Conservation (phyloP, 2,888 invertebrate species). For the Liposcelis brunnea region DNA sequence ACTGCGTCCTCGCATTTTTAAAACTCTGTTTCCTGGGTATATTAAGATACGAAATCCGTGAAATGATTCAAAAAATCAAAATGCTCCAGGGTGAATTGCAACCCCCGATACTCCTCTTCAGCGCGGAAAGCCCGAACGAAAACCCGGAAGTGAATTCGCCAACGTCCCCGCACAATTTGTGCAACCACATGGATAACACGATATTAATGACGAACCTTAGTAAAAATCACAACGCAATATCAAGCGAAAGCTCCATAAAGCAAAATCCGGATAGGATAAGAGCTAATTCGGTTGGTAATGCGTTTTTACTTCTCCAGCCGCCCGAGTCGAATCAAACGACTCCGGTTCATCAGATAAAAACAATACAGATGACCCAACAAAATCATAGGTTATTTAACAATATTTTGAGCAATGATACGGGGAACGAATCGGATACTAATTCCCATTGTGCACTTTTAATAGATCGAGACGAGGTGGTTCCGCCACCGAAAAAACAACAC, state of each 20-base stretch:
- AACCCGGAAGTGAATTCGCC: neutral
- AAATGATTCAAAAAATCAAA: constrained; percentile 83
- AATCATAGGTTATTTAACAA: neutral
- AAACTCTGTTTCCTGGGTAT: constrained; percentile 80
- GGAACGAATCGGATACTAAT: constrained; percentile 40
- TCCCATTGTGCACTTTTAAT: constrained; percentile 37
- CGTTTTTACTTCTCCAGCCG: neutral
- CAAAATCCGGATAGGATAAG: too few species aligned
- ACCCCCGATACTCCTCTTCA: constrained; percentile 19
- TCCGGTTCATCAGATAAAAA: neutral
- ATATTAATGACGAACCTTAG: too few species aligned
- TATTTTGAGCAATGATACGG: constrained; percentile 22
- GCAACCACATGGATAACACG: constrained; percentile 4
- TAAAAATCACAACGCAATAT: too few species aligned
- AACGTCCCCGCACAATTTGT: neutral
- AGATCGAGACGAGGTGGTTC: constrained; percentile 26
- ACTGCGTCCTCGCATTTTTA: constrained; percentile 75
- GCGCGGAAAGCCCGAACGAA: constrained; percentile 15
- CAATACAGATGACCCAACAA: neutral
- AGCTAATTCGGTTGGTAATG: too few species aligned
- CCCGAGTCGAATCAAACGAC: neutral
- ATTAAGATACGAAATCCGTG: constrained; percentile 69
- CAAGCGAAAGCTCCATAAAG: too few species aligned
- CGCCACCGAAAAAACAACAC: constrained; percentile 10
- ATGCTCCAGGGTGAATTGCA: constrained; percentile 52